Evolutionary conservation across 2,797 vertebrate species (phyloP).

Genomic region (Betta splendens): DNA sequence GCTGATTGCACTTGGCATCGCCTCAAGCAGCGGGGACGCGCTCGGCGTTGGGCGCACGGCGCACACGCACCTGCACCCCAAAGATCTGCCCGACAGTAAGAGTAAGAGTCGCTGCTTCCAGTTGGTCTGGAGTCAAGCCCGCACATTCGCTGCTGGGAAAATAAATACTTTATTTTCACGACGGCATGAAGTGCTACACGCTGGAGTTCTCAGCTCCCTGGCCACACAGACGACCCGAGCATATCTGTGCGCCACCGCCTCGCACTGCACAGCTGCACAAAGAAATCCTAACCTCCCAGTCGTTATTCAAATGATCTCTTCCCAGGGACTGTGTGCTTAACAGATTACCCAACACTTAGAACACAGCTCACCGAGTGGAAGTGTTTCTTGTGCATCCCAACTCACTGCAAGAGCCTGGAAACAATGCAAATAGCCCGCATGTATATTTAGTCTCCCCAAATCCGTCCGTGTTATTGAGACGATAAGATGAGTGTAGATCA

Average conservation of each 20-base stretch:
- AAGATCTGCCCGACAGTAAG: too few species aligned
- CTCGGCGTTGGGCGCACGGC: slow-evolving; percentile 47
- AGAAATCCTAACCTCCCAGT: slow-evolving; percentile 67
- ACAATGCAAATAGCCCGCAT: slow-evolving; percentile 8
- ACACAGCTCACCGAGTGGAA: slow-evolving; percentile 5
- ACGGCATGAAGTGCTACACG: slow-evolving; percentile 59
- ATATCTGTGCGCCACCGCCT: slow-evolving; percentile 55
- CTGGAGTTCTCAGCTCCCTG: slow-evolving; percentile 62
- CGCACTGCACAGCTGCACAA: slow-evolving; percentile 69
- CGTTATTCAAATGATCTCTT: slow-evolving; percentile 69
- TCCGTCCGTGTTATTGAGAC: background rate
- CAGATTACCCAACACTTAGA: slow-evolving; percentile 48
- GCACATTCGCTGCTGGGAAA: slow-evolving; percentile 52
- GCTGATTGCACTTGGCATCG: slow-evolving; percentile 71
- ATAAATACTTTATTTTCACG: slow-evolving; percentile 67
- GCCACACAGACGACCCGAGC: slow-evolving; percentile 58
- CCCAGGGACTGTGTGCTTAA: slow-evolving; percentile 36
- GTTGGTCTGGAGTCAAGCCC: slow-evolving; percentile 41
- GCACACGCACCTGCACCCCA: too few species aligned
- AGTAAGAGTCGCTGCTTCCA: slow-evolving; percentile 35
- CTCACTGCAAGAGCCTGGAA: slow-evolving; percentile 4
- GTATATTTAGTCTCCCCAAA: background rate
- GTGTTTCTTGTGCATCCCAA: slow-evolving; percentile 4
- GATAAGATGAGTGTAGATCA: background rate
- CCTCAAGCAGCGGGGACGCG: slow-evolving; percentile 62